Conservation (phyloP, 2,888 invertebrate genomes). For the Phyto melanocephala region DNA sequence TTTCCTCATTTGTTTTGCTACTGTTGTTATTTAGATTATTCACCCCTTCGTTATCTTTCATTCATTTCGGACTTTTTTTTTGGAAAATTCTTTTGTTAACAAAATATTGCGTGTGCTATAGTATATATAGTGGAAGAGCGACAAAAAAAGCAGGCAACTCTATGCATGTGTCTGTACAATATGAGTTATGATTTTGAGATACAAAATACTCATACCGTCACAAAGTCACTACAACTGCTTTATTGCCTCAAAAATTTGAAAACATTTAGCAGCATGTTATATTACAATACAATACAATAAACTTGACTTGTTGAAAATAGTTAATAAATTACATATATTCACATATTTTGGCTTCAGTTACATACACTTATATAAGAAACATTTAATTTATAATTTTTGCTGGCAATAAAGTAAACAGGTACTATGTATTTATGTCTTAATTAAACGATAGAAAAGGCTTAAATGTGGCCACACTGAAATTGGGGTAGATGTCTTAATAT, state of each 20-base stretch:
- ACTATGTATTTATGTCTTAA: no score
- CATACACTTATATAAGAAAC: neutral
- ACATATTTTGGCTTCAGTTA: neutral
- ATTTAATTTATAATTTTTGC: neutral
- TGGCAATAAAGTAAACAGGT: neutral
- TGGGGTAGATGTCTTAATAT: no score
- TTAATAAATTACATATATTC: conserved; percentile 24
- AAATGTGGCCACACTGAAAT: neutral
- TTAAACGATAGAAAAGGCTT: neutral
- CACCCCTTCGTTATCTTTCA: conserved; percentile 37
- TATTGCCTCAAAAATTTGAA: neutral
- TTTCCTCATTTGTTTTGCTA: conserved; percentile 42
- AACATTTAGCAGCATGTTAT: conserved; percentile 21
- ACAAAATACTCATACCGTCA: neutral
- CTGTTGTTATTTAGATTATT: conserved; percentile 48
- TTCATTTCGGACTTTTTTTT: neutral
- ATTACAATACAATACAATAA: neutral
- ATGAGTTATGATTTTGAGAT: conserved; percentile 48
- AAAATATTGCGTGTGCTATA: conserved; percentile 49
- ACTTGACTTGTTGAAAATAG: neutral
- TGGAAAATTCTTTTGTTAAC: neutral
- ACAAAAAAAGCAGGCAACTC: neutral
- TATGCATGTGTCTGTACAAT: neutral
- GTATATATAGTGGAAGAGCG: conserved; percentile 11
- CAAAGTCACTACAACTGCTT: conserved; percentile 3